Percentiles rank a stretch among this genome's conserved stretches.
Conservation (phyloP, 2,888 invertebrate genomes). For the Diadromus collaris region DNA sequence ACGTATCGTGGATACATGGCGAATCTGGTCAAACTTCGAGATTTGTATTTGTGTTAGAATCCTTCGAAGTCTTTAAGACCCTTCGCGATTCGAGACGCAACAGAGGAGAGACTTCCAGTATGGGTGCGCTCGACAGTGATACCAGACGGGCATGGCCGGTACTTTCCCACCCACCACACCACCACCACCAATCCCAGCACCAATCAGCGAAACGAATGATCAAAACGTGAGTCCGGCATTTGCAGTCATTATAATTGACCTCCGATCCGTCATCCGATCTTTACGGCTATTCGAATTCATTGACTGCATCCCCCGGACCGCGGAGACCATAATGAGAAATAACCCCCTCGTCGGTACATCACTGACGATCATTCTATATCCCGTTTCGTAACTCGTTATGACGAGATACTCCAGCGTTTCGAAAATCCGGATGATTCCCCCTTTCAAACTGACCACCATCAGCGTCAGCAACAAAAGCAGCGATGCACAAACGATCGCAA, state of each 20-base stretch:
- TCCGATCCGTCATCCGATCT: neutral
- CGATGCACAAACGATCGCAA: neutral
- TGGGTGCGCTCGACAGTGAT: neutral
- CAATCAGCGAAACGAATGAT: neutral
- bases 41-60: constrained; percentile 1
- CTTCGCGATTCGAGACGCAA: neutral
- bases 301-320: constrained; percentile 31
- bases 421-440: constrained; percentile 56
- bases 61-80: neutral
- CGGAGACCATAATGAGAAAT: constrained; percentile 16
- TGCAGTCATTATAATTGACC: constrained; percentile 1
- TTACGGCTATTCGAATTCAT: constrained; percentile 42
- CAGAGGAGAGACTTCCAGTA: neutral
- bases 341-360: neutral
- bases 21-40: neutral
- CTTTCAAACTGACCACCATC: constrained; percentile 56
- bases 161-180: too few relatives aligned
- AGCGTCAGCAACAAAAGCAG: constrained; percentile 15
- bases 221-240: neutral
- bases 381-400: constrained; percentile 48
- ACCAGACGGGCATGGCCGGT: neutral
- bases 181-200: too few relatives aligned
- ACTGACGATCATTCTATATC: neutral
- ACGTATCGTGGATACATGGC: constrained; percentile 3
- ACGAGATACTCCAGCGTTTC: constrained; percentile 48